Percentiles rank a stretch among this genome's conserved stretches.
Conservation (phyloP, 1,140 invertebrate species). For the Caenorhabditis tropicalis region DNA sequence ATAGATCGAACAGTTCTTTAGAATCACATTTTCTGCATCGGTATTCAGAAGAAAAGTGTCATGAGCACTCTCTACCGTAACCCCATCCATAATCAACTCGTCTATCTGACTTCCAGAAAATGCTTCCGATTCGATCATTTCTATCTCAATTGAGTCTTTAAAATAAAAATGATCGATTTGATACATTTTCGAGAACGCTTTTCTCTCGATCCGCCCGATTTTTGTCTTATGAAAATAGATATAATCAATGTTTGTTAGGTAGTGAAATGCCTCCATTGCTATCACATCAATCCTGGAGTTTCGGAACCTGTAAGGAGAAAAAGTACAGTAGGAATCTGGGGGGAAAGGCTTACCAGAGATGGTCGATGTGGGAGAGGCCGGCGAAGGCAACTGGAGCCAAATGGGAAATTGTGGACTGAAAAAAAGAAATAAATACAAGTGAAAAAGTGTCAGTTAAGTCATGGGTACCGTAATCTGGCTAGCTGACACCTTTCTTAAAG, state of each 20-base stretch:
- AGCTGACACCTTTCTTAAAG: too few species aligned
- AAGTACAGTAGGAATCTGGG: too few species aligned
- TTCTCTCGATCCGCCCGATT: conserved; percentile 5
- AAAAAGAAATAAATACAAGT: neutral
- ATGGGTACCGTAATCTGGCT: too few species aligned
- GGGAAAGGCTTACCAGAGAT: neutral
- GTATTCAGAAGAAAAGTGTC: conserved; percentile 5
- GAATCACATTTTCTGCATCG: neutral
- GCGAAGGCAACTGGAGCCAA: conserved; percentile 15
- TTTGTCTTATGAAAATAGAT: conserved; percentile 26
- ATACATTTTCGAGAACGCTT: conserved; percentile 28
- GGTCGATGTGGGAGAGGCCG: conserved; percentile 6
- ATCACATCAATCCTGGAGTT: conserved; percentile 7
- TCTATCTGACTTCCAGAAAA: conserved; percentile 11
- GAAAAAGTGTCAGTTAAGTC: too few species aligned
- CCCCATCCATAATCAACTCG: conserved; percentile 6
- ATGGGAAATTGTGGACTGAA: neutral
- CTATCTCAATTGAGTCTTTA: neutral
- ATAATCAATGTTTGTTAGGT: conserved; percentile 21
- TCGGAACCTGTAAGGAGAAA: neutral
- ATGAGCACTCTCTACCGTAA: neutral
- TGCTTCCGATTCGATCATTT: conserved; percentile 23
- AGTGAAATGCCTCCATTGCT: conserved; percentile 22
- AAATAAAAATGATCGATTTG: conserved; percentile 24
- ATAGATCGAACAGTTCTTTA: conserved; percentile 6